A percentile compares a stretch with the other conserved stretches of the same genome.
Evolutionary conservation across 1,140 invertebrate species (phyloP).

Genomic region (Drosophila ogumai): DNA sequence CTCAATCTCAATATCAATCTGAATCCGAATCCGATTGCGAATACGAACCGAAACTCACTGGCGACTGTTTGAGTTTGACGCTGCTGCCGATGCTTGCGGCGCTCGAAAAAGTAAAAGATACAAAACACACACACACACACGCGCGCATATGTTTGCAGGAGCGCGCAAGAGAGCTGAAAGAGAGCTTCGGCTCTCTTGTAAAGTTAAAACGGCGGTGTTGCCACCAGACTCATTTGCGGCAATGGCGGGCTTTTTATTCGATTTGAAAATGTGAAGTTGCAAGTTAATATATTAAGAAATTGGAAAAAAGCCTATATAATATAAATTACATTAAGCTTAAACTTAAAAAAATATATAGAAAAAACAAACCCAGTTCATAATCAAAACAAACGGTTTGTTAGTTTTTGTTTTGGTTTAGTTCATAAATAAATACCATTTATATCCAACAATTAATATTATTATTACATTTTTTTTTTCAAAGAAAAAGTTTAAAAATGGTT

Average conservation of each 20-base stretch:
- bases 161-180: slow-evolving; percentile 36
- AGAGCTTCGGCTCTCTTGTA: slow-evolving; percentile 44
- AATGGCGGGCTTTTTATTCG: slow-evolving; percentile 22
- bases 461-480: background rate
- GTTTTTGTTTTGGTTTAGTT: background rate
- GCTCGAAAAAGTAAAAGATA: slow-evolving; percentile 79
- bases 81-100: slow-evolving; percentile 49
- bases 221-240: slow-evolving; percentile 32
- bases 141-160: slow-evolving; percentile 68
- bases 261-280: slow-evolving; percentile 5
- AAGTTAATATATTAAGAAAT: background rate
- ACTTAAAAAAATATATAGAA: too few species aligned
- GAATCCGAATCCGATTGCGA: slow-evolving; percentile 37
- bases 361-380: too few species aligned
- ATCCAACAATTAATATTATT: background rate
- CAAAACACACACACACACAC: slow-evolving; percentile 58
- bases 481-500: slow-evolving; percentile 5
- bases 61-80: slow-evolving; percentile 60
- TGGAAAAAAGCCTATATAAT: too few species aligned
- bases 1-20: slow-evolving; percentile 7
- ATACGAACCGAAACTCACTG: slow-evolving; percentile 65
- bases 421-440: background rate
- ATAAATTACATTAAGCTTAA: too few species aligned
- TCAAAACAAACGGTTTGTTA: background rate
- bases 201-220: slow-evolving; percentile 62